A percentile compares a stretch with the other conserved stretches of the same genome.
Evolutionary conservation across 2,113 vertebrate genomes (phyloP).

Genomic region (Fulmarus glacialis): DNA sequence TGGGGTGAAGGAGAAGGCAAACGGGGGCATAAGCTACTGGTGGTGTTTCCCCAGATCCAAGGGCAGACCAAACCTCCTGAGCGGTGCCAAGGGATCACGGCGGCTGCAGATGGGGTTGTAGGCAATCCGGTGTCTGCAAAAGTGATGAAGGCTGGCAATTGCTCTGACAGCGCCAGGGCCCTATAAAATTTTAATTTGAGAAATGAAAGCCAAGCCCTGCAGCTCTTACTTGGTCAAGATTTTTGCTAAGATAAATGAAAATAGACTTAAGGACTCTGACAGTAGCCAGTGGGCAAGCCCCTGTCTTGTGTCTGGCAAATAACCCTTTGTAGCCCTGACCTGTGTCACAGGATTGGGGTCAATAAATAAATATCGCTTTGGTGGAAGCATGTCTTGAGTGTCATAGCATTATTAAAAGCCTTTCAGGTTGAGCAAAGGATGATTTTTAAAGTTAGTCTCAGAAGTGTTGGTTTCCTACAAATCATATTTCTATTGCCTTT

Average conservation of each 20-base stretch:
- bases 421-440: neutral
- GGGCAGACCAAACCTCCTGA: neutral
- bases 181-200: constrained; percentile 31
- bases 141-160: neutral
- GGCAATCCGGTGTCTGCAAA: neutral
- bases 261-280: neutral
- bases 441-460: neutral
- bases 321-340: neutral
- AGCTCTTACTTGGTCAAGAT: neutral
- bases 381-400: neutral
- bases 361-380: constrained; percentile 1
- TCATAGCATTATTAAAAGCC: neutral
- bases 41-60: neutral
- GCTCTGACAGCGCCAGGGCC: constrained; percentile 9
- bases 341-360: neutral
- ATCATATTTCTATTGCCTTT: neutral
- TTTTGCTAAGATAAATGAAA: neutral
- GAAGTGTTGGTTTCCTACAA: neutral
- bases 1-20: neutral
- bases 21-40: accelerated
- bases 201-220: neutral
- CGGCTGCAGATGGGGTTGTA: neutral
- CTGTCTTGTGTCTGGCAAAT: neutral
- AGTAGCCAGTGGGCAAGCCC: neutral
- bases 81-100: neutral